Evolutionary conservation across 2,888 invertebrate genomes (phyloP).

Genomic region (Lobophora halterata): DNA sequence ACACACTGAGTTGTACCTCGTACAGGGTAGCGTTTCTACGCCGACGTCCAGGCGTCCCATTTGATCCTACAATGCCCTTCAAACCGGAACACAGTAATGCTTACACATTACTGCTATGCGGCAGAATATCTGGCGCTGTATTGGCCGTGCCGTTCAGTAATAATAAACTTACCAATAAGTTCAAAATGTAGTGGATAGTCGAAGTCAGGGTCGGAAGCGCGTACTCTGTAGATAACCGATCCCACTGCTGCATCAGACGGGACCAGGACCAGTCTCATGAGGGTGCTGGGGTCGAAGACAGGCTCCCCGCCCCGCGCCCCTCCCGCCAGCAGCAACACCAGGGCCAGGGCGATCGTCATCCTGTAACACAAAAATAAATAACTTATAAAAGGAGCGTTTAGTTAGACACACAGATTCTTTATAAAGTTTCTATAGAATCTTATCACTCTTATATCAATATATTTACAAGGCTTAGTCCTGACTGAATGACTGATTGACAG

Average conservation of each 20-base stretch:
- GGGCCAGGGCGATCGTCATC: constrained; percentile 70
- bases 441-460: too few species aligned
- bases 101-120: too few species aligned
- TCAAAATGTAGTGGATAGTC: constrained; percentile 93
- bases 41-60: constrained; percentile 88
- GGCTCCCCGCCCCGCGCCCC: constrained; percentile 83
- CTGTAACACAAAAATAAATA: constrained; percentile 42
- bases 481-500: too few species aligned
- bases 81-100: too few species aligned
- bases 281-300: constrained; percentile 90
- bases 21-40: constrained; percentile 91
- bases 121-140: too few species aligned
- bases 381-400: too few species aligned
- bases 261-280: constrained; percentile 90
- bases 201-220: constrained; percentile 93
- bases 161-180: constrained; percentile 84
- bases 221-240: constrained; percentile 92
- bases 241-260: constrained; percentile 92
- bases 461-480: too few species aligned
- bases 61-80: too few species aligned
- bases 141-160: too few species aligned
- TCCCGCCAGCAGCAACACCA: constrained; percentile 65
- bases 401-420: too few species aligned
- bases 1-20: constrained; percentile 92
- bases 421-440: too few species aligned